A percentile compares a stretch with the other conserved stretches of the same genome.
Conservation (phyloP, 2,888 invertebrate species). For the Zygaena filipendulae region DNA sequence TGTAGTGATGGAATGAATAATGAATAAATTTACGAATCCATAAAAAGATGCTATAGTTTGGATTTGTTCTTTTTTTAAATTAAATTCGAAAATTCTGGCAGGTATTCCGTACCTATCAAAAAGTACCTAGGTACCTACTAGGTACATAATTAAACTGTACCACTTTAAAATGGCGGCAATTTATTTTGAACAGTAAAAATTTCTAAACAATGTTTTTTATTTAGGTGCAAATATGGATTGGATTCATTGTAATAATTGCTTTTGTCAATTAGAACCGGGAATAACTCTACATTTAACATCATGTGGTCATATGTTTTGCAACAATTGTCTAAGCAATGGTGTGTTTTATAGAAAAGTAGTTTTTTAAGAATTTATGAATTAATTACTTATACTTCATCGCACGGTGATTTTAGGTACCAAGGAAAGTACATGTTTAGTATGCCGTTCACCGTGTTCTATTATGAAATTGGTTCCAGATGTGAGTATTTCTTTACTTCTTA, state of each 20-base stretch:
- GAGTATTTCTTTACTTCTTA: constrained; percentile 19
- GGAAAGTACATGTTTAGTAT: constrained; percentile 53
- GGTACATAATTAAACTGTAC: too few species aligned
- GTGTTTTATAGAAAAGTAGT: constrained; percentile 14
- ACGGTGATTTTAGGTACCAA: constrained; percentile 46
- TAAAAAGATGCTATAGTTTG: too few species aligned
- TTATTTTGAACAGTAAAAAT: too few species aligned
- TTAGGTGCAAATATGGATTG: constrained; percentile 43
- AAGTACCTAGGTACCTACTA: too few species aligned
- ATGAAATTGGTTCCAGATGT: constrained; percentile 61
- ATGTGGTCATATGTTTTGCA: constrained; percentile 66
- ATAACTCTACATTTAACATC: constrained; percentile 56
- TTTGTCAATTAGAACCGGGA: constrained; percentile 50
- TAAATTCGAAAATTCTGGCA: too few species aligned
- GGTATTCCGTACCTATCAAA: too few species aligned
- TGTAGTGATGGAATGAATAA: too few species aligned
- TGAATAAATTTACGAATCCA: too few species aligned
- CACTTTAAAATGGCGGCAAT: too few species aligned
- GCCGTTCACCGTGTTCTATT: constrained; percentile 49
- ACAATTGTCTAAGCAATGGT: constrained; percentile 54
- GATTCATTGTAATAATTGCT: constrained; percentile 65
- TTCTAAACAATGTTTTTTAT: not conserved
- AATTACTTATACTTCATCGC: too few species aligned
- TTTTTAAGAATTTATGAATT: not conserved
- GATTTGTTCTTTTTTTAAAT: too few species aligned